Conservation (phyloP, 2,888 invertebrate genomes). For the Cybosia mesomella region DNA sequence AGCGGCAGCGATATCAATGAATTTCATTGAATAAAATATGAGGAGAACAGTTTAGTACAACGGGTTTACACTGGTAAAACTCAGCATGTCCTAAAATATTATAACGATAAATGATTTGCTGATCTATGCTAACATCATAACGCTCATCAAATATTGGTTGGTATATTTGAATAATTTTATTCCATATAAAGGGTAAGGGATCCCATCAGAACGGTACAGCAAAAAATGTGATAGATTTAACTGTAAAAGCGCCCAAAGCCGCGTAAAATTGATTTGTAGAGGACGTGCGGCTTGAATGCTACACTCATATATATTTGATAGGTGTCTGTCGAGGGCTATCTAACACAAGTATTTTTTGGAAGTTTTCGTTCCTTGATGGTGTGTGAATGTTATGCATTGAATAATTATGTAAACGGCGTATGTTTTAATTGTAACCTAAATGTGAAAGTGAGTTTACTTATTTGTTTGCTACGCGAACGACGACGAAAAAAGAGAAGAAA, state of each 20-base stretch:
- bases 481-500: not conserved
- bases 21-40: too few species aligned
- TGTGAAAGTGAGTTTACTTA: not conserved
- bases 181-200: not conserved
- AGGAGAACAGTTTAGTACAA: not conserved
- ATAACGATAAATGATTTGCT: constrained; percentile 10
- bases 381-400: constrained; percentile 1
- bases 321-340: constrained; percentile 39
- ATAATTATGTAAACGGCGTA: not conserved
- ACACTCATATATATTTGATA: constrained; percentile 29
- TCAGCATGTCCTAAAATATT: not conserved
- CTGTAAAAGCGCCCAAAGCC: constrained; percentile 12
- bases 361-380: constrained; percentile 25
- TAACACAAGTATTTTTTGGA: constrained; percentile 40
- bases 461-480: not conserved
- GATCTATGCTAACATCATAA: constrained; percentile 12
- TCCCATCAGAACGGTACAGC: not conserved
- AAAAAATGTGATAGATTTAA: constrained; percentile 17
- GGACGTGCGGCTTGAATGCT: constrained; percentile 32
- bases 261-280: constrained; percentile 6
- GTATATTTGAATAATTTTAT: constrained; percentile 20
- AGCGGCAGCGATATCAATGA: too few species aligned
- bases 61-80: not conserved
- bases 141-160: constrained; percentile 13
- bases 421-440: not conserved